Conservation (phyloP, 2,888 invertebrate genomes). For the Bhutanitis thaidina region DNA sequence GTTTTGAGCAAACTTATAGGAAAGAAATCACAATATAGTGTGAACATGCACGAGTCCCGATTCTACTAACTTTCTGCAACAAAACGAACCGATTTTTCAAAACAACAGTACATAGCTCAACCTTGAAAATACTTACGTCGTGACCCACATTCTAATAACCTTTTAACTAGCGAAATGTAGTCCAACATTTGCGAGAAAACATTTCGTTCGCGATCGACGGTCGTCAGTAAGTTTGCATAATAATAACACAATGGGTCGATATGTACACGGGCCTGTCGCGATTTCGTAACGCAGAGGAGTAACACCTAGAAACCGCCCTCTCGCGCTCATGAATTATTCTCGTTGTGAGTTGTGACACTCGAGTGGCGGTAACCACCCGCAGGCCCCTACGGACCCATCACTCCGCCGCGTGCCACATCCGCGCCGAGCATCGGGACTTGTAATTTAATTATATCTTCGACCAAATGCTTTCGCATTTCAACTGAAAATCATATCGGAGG, state of each 20-base stretch:
- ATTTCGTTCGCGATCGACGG: slow-evolving; percentile 40
- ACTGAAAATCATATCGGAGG: neutral
- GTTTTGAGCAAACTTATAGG: too few species aligned
- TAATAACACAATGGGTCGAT: slow-evolving; percentile 65
- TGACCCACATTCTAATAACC: slow-evolving; percentile 72
- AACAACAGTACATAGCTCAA: slow-evolving; percentile 22
- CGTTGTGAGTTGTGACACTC: slow-evolving; percentile 50
- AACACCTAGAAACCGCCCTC: slow-evolving; percentile 53
- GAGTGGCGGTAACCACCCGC: slow-evolving; percentile 22
- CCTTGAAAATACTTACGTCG: slow-evolving; percentile 56
- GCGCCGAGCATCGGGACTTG: slow-evolving; percentile 1
- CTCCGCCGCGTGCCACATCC: slow-evolving; percentile 4
- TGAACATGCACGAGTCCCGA: too few species aligned
- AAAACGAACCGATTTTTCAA: too few species aligned
- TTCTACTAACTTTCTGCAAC: too few species aligned
- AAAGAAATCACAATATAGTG: too few species aligned
- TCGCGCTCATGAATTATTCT: slow-evolving; percentile 67
- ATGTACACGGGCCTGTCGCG: slow-evolving; percentile 35
- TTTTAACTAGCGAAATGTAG: slow-evolving; percentile 59
- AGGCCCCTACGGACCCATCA: slow-evolving; percentile 16
- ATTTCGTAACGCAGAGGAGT: slow-evolving; percentile 61
- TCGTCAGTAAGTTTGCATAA: slow-evolving; percentile 69
- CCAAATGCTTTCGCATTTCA: slow-evolving; percentile 7
- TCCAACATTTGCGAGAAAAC: slow-evolving; percentile 48
- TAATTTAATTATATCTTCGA: slow-evolving; percentile 18